Evolutionary conservation across 2,888 invertebrate genomes (phyloP), one percentile per base, ranked within the genome.

Genomic region (Caenorhabditis sp.): DNA sequence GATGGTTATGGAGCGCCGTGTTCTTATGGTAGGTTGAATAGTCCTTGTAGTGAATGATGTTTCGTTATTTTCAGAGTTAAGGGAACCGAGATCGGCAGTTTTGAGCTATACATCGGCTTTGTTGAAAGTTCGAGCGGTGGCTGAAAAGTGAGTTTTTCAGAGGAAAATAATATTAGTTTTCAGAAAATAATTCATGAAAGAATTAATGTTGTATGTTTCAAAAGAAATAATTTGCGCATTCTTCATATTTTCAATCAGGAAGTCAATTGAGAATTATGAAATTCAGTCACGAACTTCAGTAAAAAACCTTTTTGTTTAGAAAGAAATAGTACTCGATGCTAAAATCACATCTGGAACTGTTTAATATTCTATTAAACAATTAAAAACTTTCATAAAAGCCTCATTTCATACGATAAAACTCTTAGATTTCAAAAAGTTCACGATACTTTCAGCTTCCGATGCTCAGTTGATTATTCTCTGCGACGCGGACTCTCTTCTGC

Each of bases 71-170:
- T 57, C 82, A 90, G 97, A 97, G 89, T 94, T 94, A 81, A 94
- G 93, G 83, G 90, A 94, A 87, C 95, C 96, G 62, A 95, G 95
- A 89, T 95, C 95, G 53, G 97, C 97, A 50, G 93, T 95, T 43
- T 93, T 95, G 87, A 94, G 94, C 89, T 97, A 96, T 90, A 95
- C 96, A 66, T 93, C 95, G 23, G 97, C 97, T 23, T 89, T 97
- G 78, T 90, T 97, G 43, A 95, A 96, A 89, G 95, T 83, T 17
- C 91, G 97, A 83, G 91, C 81, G 3, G 86, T 87, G 0, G 86
- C 87, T 17, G 87, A 87, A 67, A 87, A 86, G 85, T 86, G 38
- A 68, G 82, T 77, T 31, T 23, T 0, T n/a, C n/a, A n/a, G n/a
- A n/a, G n/a, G n/a, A n/a, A n/a, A n/a, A n/a, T n/a, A n/a, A n/a